Conservation (phyloP, 64 coral and sea anemone species). For the Montipora cactus region DNA sequence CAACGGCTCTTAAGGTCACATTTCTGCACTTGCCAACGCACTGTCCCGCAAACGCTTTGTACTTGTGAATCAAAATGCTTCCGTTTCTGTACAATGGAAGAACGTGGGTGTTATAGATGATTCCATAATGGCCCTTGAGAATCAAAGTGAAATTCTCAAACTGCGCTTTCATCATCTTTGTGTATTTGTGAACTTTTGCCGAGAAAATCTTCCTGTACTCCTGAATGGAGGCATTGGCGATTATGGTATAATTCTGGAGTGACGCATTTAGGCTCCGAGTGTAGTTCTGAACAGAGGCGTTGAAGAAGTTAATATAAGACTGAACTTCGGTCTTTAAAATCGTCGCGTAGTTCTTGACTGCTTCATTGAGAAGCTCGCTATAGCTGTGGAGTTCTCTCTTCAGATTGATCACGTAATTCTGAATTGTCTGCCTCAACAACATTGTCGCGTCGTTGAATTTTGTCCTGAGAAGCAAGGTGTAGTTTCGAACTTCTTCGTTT, state of each 20-base stretch:
- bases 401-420: neutral
- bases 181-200: slow-evolving; percentile 33
- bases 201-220: slow-evolving; percentile 17
- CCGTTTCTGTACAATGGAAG: slow-evolving; percentile 12
- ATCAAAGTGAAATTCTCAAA: slow-evolving; percentile 59
- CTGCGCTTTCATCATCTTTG: slow-evolving; percentile 21
- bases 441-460: slow-evolving; percentile 6
- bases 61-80: slow-evolving; percentile 50
- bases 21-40: slow-evolving; percentile 73
- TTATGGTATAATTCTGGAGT: slow-evolving; percentile 10
- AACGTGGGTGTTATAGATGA: slow-evolving; percentile 18
- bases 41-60: slow-evolving; percentile 46
- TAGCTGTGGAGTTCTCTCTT: slow-evolving; percentile 1
- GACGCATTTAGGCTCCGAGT: neutral
- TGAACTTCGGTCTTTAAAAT: slow-evolving; percentile 15
- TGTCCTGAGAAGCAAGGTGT: slow-evolving; percentile 55
- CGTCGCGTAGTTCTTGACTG: slow-evolving; percentile 47
- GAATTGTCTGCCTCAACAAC: neutral
- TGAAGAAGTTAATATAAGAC: slow-evolving; percentile 1
- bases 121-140: slow-evolving; percentile 20
- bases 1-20: slow-evolving; percentile 64
- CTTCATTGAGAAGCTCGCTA: neutral
- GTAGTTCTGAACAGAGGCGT: slow-evolving; percentile 15
- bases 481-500: slow-evolving; percentile 59
- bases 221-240: neutral